Evolutionary conservation across 2,113 vertebrate species (phyloP), one percentile per base, ranked within the genome.

Genomic region (Athene cunicularia): DNA sequence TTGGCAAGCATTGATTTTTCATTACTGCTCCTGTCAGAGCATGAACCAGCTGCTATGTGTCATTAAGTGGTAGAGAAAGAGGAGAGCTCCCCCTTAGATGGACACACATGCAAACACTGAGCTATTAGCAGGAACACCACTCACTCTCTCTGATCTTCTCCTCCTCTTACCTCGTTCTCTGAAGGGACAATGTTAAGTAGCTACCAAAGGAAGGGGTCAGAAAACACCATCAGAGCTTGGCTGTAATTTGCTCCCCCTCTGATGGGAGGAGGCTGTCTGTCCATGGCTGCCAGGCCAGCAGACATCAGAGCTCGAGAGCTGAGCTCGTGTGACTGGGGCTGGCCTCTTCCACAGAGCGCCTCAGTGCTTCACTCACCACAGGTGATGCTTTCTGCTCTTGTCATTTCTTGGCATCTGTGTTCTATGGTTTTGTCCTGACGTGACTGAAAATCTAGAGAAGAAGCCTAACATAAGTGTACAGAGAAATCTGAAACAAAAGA

Each of bases 1-100:
- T 90, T 83, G 80, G 52, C 39, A 94, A 93, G n/a, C 37, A 88
- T 28, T 82, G 94, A 71, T 89, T 93, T 96, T 91, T 86, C 71
- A 58, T 91, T 88, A 93, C 37, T 55, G 73, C 10, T 96, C 32
- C 67, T 95, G 49, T 80, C 73, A 85, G 35, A 83, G 55, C 63
- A 41, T 8, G 33, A 95, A 60, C 26, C 50, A 68, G 66, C 73
- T 74, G 83, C 82, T 92, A 41, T 19, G 53, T 52, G 35, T 66
- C 32, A 55, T 35, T n/a, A 84, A 95, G 33, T 11, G 64, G 50
- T 35, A 70, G 20, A 39, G 43, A 75, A 68, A 84, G 41, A 60
- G 41, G 16, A 75, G 81, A 77, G 47, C n/a, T 77, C 60, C 82
- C 24, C 79, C 73, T 75, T 49, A 12, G 23, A 50, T 20, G 35